Conservation (phyloP, 2,888 invertebrate genomes). For the Phania funesta region DNA sequence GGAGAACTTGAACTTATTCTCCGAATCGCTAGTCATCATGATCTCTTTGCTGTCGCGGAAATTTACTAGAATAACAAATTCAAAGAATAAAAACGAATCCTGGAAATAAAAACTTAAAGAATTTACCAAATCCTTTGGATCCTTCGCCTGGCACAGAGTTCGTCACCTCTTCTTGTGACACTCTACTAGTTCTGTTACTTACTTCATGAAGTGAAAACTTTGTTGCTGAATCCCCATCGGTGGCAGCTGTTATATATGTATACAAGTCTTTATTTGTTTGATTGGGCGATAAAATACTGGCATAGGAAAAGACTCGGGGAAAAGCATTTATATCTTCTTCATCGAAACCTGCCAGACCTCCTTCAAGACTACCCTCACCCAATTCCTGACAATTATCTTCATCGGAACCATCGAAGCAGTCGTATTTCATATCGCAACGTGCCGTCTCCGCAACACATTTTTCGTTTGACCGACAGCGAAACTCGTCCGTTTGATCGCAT, state of each 20-base stretch:
- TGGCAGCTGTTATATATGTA: slow-evolving; percentile 74
- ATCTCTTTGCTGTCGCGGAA: slow-evolving; percentile 83
- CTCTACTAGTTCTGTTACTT: slow-evolving; percentile 70
- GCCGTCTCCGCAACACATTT: slow-evolving; percentile 83
- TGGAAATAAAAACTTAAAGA: not conserved
- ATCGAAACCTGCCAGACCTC: slow-evolving; percentile 80
- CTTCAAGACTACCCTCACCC: slow-evolving; percentile 81
- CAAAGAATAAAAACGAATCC: not conserved
- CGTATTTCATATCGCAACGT: slow-evolving; percentile 84
- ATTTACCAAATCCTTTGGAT: slow-evolving; percentile 74
- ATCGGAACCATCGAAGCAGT: slow-evolving; percentile 84
- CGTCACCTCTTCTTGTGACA: slow-evolving; percentile 71
- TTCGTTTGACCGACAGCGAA: slow-evolving; percentile 80
- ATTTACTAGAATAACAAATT: slow-evolving; percentile 79
- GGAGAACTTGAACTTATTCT: slow-evolving; percentile 79
- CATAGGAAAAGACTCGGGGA: slow-evolving; percentile 77
- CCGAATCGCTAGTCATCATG: slow-evolving; percentile 83
- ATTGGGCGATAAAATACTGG: slow-evolving; percentile 77
- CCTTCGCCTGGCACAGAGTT: slow-evolving; percentile 69
- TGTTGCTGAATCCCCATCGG: slow-evolving; percentile 73
- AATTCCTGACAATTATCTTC: slow-evolving; percentile 82
- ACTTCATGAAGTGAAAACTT: slow-evolving; percentile 73
- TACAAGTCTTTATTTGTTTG: slow-evolving; percentile 74
- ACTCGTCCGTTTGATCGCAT: slow-evolving; percentile 80
- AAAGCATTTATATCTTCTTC: slow-evolving; percentile 74